Evolutionary conservation across 2,797 vertebrate species (phyloP), one percentile per base, ranked within the genome.

Genomic region (Falco rusticolus): DNA sequence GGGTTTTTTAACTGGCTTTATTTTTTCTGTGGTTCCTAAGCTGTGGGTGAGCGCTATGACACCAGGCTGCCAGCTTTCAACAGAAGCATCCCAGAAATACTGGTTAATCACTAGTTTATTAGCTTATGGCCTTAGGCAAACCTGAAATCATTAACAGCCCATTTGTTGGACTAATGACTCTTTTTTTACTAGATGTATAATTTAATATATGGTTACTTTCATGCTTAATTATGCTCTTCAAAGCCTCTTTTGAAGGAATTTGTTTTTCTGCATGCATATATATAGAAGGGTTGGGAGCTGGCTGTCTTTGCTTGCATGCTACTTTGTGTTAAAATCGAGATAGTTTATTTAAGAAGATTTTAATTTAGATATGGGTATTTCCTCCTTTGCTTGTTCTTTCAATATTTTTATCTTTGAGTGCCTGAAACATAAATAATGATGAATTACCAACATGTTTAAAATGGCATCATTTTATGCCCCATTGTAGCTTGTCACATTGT

Each of bases 91-190:
- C 77, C 88, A 97, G 83, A 85, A 96, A 90, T 74, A 29, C 83
- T 93, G 86, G 57, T 92, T 95, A 82, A 96, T 94, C 84, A 56
- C 86, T 29, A 8, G 78, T 93, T 95, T 96, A 87, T 93, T 96
- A 93, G 85, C 66, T 86, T 20, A 29, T 64, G 66, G 89, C 96
- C 91, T 88, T 64, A 81, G 89, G 96, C 93, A 95, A 96, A 91
- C 94, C 92, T 95, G 68, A 95, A 96, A 87, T 97, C 88, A 94
- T 96, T 96, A 96, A 74, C 89, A 96, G 89, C 80, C 90, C 80
- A 92, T 93, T 96, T 95, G 94, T 64, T 92, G 87, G 71, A 76
- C 93, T 97, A 97, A 97, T 92, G 91, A 95, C 64, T 96, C 92
- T 85, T 95, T 94, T 95, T 97, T 90, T 89, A 89, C 74, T 88